Evolutionary conservation across 1,140 invertebrate genomes (phyloP).

Genomic region (Piezodorus guildinii): DNA sequence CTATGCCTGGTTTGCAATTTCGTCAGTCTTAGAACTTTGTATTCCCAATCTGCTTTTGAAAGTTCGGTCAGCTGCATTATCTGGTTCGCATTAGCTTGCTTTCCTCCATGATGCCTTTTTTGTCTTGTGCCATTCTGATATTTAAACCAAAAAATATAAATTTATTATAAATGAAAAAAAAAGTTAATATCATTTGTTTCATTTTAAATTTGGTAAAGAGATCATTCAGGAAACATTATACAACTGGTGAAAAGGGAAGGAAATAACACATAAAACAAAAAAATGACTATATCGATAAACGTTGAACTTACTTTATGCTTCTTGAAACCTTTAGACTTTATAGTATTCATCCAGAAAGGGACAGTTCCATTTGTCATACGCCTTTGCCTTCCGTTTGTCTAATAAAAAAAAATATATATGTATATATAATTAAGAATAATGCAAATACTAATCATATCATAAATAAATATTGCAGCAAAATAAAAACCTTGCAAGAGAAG

Average conservation of each 20-base stretch:
- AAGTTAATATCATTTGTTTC: neutral
- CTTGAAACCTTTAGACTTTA: neutral
- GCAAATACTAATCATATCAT: neutral
- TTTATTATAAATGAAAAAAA: neutral
- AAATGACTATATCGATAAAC: neutral
- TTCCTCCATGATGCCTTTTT: conserved; percentile 27
- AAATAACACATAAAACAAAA: no score
- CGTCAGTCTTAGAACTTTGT: conserved; percentile 41
- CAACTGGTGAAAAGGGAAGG: no score
- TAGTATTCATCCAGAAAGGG: neutral
- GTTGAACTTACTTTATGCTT: neutral
- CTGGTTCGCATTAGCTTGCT: neutral
- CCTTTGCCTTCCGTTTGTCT: conserved; percentile 26
- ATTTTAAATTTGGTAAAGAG: no score
- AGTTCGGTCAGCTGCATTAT: neutral
- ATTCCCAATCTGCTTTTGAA: conserved; percentile 5
- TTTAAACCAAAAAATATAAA: neutral
- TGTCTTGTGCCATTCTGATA: conserved; percentile 35
- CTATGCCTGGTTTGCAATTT: conserved; percentile 48
- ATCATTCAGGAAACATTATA: no score
- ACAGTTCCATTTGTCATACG: conserved; percentile 22
- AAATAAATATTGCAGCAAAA: neutral
- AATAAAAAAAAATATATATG: conserved; percentile 1
- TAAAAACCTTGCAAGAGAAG: conserved; percentile 72
- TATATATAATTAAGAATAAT: no score